phyloP scores from a whole-genome alignment of 30 jellyfish, hydroid and myxozoan genomes.

The Hydra vulgaris region DNA sequence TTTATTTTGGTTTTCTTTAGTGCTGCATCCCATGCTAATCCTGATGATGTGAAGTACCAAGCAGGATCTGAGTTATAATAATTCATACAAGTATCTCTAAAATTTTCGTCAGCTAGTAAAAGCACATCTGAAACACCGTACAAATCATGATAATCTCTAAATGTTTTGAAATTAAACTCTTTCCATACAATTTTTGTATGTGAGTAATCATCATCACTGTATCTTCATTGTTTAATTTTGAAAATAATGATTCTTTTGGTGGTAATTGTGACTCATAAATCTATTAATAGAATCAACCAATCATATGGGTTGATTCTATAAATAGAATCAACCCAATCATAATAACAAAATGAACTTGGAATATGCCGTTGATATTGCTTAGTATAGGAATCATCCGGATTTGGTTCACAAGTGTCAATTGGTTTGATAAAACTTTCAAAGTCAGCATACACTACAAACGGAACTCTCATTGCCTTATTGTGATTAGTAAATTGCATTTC shows the following conservation, averaged over 20 bases:
- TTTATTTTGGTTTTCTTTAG: neutral
- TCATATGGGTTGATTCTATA: neutral
- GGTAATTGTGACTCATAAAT: neutral
- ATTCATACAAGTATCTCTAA: neutral
- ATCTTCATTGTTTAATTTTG: neutral
- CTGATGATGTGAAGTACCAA: neutral
- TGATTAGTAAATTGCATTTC: too few relatives aligned
- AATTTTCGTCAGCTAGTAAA: neutral
- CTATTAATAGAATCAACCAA: neutral
- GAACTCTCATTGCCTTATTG: too few relatives aligned
- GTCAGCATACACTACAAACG: too few relatives aligned
- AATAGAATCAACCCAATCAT: too few relatives aligned
- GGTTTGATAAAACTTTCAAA: too few relatives aligned
- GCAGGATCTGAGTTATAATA: neutral
- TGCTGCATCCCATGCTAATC: slow-evolving; percentile 1
- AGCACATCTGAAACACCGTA: neutral
- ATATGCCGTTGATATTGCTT: too few relatives aligned
- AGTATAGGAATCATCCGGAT: too few relatives aligned
- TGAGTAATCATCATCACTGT: neutral
- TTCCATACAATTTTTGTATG: neutral
- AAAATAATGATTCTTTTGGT: neutral
- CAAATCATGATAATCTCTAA: neutral
- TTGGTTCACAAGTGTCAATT: too few relatives aligned
- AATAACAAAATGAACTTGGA: too few relatives aligned
- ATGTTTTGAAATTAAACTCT: neutral